Base-by-base conservation (phyloP, 2,888 invertebrate species). In the Bombylius discolor region DNA sequence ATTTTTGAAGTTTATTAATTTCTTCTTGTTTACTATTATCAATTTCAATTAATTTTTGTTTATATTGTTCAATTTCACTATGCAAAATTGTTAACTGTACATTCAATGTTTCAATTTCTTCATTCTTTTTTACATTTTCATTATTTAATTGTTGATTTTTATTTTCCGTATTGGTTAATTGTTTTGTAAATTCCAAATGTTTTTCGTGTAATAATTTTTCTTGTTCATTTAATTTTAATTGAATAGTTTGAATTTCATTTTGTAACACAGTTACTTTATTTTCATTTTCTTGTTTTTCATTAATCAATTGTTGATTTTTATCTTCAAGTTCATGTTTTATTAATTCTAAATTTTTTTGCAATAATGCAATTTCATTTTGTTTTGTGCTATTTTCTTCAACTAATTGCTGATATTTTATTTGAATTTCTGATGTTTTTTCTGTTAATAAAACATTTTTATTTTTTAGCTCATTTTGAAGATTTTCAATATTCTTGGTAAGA, bases 351-450 rank as follows among this genome's bases (percentile, higher is more conserved):
- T 65, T 78, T 75, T 55, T 71, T 70, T 9, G 79, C 69, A 53
- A 76, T 11, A 11, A 9, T 2, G 5, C 59, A 52, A 46, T 44
- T 53, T 60, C 56, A 12, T 42, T 42, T 11, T 42, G 39, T 42
- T 42, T 42, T 11, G 5, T 8, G 11, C 39, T 42, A 42, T 11
- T 11, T 11, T 42, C 39, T 4, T 8, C 11, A 42, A 42, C 39
- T 42, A 42, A 42, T 11, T 42, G 39, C 39, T 42, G 39, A 42
- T 42, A 42, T 42, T 42, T 42, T 42, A 42, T 11, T 42, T 42
- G 11, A 11, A 42, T 42, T 42, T 42, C 39, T 60, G 79, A 68
- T 62, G 78, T 77, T 56, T 81, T 64, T 62, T 80, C 79, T 3
- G 76, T 75, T 50, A 76, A 77, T 52, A 81, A 67, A 47, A 74